These are phyloP conservation scores for Sterrhoptilus dennistouni DNA, from an alignment of 2,113 vertebrate species.

Conservation along the genomic window DNA sequence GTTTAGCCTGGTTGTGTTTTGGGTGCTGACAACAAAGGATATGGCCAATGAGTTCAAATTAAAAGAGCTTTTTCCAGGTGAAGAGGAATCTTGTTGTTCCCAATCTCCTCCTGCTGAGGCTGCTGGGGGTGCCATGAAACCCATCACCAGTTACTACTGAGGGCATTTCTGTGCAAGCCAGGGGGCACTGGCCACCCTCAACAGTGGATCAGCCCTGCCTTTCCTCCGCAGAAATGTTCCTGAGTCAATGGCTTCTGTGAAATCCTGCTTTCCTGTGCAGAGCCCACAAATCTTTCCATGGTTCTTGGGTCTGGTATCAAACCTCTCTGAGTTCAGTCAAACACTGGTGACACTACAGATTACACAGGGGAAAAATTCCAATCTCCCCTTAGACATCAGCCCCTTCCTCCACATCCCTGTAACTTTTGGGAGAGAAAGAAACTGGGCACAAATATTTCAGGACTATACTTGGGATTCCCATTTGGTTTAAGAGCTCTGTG, in stretches of 20 bases:
- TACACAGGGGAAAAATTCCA: neutral
- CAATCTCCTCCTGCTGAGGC: neutral
- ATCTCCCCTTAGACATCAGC: neutral
- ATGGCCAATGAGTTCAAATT: neutral
- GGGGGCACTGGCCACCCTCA: neutral
- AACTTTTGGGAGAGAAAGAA: neutral
- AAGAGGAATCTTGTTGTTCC: neutral
- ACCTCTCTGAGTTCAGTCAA: neutral
- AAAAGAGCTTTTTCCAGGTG: neutral
- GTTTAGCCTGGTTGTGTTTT: neutral
- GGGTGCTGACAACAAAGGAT: neutral
- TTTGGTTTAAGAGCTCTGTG: accelerated
- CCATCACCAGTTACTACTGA: neutral
- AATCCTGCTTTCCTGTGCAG: neutral
- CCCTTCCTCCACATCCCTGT: neutral
- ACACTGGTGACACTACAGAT: neutral
- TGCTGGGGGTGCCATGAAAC: neutral
- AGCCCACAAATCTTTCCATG: neutral
- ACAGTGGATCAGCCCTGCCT: neutral
- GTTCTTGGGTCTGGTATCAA: neutral
- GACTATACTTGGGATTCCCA: neutral
- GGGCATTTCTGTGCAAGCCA: neutral
- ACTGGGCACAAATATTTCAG: neutral
- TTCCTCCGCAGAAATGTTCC: neutral
- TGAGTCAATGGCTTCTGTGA: neutral